These are phyloP conservation scores for Meandrina meandrites DNA, from an alignment of 92 coral and sea anemone genomes.

Conservation along the genomic window DNA sequence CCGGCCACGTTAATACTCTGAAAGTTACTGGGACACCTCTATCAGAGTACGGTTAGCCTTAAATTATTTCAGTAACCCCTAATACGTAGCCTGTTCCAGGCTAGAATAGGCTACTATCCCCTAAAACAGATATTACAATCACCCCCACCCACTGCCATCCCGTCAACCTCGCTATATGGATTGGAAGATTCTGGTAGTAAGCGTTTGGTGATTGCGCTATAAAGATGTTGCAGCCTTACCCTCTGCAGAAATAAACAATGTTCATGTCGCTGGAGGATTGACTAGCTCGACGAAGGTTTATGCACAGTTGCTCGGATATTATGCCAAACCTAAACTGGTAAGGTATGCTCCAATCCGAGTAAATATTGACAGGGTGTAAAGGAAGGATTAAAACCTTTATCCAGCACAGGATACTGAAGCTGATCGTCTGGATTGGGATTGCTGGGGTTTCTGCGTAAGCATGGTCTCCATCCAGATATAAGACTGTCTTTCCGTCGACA, in stretches of 20 bases:
- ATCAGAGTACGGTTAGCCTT: too few relatives aligned
- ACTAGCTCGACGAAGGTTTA: conserved; percentile 17
- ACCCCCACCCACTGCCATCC: too few relatives aligned
- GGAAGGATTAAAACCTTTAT: conserved; percentile 7
- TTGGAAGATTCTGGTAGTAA: too few relatives aligned
- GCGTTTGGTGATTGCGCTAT: too few relatives aligned
- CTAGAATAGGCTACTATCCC: too few relatives aligned
- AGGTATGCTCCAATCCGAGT: conserved; percentile 30
- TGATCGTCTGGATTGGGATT: conserved; percentile 19
- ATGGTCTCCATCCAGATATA: background rate
- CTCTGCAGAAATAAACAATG: background rate
- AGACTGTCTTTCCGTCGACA: background rate
- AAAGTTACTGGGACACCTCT: too few relatives aligned
- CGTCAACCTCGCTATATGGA: too few relatives aligned
- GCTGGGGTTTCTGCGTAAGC: conserved; percentile 42
- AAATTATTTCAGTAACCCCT: too few relatives aligned
- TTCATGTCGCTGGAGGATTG: background rate
- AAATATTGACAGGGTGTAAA: background rate
- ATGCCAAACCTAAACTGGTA: conserved; percentile 16
- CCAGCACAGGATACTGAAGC: conserved; percentile 39
- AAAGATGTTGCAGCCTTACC: background rate
- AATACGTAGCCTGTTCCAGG: too few relatives aligned
- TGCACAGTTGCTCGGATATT: background rate
- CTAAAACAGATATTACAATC: too few relatives aligned
- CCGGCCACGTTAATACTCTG: too few relatives aligned